A percentile compares a stretch with the other conserved stretches of the same genome.
Evolutionary conservation across 1,140 invertebrate species (phyloP).

Genomic region (Macrocentrus cingulum): DNA sequence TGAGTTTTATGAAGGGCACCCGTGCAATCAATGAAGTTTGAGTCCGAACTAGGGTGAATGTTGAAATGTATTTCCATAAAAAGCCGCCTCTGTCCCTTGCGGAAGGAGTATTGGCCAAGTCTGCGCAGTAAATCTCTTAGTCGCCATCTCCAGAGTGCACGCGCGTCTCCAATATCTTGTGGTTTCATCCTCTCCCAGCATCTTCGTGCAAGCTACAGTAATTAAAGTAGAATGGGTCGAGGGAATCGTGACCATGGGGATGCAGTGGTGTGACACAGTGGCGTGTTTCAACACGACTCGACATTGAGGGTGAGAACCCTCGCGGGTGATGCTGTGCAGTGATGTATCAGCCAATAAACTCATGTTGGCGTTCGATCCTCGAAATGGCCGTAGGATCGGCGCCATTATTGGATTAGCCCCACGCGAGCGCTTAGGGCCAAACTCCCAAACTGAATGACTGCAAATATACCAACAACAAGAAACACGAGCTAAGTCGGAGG

Average conservation of each 20-base stretch:
- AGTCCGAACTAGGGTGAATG: conserved; percentile 1
- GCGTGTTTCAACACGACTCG: conserved; percentile 12
- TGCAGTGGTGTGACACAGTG: conserved; percentile 17
- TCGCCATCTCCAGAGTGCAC: conserved; percentile 22
- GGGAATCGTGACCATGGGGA: conserved; percentile 18
- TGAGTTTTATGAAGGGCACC: background rate
- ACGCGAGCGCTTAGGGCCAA: conserved; percentile 21
- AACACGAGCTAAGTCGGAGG: conserved; percentile 4
- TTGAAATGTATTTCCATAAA: conserved; percentile 24
- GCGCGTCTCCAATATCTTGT: conserved; percentile 30
- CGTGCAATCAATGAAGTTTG: background rate
- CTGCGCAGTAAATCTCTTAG: conserved; percentile 24
- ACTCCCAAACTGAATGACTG: conserved; percentile 9
- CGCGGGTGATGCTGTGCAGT: conserved; percentile 37
- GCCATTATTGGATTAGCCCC: conserved; percentile 47
- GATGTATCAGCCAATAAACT: conserved; percentile 56
- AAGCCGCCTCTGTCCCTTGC: conserved; percentile 5
- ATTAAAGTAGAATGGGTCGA: conserved; percentile 30
- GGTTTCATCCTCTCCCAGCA: conserved; percentile 23
- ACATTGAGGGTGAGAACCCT: conserved; percentile 22
- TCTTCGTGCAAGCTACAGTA: conserved; percentile 18
- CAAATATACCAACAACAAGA: conserved; percentile 16
- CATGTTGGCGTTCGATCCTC: conserved; percentile 51
- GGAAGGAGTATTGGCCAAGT: conserved; percentile 4
- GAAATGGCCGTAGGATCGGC: conserved; percentile 49